Conservation (phyloP, 2,888 invertebrate genomes). For the Troglohyphantes excavatus region DNA sequence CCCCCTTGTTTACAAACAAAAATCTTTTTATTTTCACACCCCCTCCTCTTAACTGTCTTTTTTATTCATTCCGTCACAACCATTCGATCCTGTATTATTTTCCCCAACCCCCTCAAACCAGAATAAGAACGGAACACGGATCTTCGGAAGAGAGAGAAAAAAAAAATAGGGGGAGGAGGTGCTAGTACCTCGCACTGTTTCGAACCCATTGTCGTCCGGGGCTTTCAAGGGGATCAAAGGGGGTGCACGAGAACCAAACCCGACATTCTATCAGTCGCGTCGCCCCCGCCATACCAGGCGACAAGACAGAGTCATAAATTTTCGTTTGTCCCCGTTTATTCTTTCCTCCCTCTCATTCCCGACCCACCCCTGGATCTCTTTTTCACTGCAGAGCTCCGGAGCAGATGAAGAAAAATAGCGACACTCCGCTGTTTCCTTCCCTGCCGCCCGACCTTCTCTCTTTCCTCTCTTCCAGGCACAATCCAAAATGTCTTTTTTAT, state of each 20-base stretch:
- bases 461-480: conserved; percentile 10
- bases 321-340: conserved; percentile 77
- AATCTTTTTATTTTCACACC: conserved; percentile 25
- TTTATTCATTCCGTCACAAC: conserved; percentile 62
- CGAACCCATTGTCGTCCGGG: conserved; percentile 56
- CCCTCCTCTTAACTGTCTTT: conserved; percentile 51
- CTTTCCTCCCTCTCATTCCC: conserved; percentile 37
- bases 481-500: conserved; percentile 54
- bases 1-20: conserved; percentile 44
- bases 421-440: conserved; percentile 24
- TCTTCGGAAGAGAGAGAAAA: not conserved
- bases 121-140: conserved; percentile 25
- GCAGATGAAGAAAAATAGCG: conserved; percentile 77
- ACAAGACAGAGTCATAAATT: conserved; percentile 76
- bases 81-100: conserved; percentile 65
- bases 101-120: conserved; percentile 29
- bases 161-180: not conserved
- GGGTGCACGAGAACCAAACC: conserved; percentile 28
- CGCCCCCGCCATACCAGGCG: conserved; percentile 57
- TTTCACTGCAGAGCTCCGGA: conserved; percentile 40
- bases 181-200: conserved; percentile 26
- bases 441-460: conserved; percentile 37
- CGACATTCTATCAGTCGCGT: conserved; percentile 76
- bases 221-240: conserved; percentile 49
- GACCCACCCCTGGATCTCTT: not conserved